Conservation (phyloP, 2,797 vertebrate species). For the Bradypodion ventrale region DNA sequence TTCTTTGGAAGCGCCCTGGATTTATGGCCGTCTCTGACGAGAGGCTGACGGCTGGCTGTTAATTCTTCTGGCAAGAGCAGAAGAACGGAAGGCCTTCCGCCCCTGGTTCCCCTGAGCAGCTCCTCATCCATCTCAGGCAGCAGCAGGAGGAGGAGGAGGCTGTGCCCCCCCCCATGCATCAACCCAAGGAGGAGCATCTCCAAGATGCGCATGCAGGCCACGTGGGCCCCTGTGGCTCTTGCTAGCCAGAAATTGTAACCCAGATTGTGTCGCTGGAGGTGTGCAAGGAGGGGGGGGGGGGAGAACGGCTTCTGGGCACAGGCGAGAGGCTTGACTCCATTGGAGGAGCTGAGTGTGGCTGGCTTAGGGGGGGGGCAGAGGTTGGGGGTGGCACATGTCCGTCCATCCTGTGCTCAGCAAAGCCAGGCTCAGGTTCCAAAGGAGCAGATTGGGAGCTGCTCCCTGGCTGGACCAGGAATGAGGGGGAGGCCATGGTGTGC, state of each 20-base stretch:
- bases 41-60: constrained; percentile 25
- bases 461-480: no score
- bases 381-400: no score
- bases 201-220: background rate
- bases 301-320: no score
- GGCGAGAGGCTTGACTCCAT: no score
- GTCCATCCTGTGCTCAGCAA: no score
- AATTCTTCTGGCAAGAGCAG: constrained; percentile 40
- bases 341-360: no score
- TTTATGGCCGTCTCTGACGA: constrained; percentile 48
- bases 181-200: background rate
- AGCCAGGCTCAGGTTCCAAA: no score
- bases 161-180: background rate
- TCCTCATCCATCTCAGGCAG: background rate
- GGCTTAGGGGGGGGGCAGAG: no score
- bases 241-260: background rate
- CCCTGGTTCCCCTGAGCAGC: background rate
- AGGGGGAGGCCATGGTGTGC: no score
- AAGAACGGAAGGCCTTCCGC: constrained; percentile 29
- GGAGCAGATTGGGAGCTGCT: no score
- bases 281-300: no score
- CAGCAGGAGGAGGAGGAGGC: background rate
- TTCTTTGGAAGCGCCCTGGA: constrained; percentile 4
- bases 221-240: background rate
- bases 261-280: no score